A percentile compares a stretch with the other conserved stretches of the same genome.
These are phyloP conservation scores for Dynastes maya DNA, from an alignment of 2,888 invertebrate species.

Conservation along the genomic window DNA sequence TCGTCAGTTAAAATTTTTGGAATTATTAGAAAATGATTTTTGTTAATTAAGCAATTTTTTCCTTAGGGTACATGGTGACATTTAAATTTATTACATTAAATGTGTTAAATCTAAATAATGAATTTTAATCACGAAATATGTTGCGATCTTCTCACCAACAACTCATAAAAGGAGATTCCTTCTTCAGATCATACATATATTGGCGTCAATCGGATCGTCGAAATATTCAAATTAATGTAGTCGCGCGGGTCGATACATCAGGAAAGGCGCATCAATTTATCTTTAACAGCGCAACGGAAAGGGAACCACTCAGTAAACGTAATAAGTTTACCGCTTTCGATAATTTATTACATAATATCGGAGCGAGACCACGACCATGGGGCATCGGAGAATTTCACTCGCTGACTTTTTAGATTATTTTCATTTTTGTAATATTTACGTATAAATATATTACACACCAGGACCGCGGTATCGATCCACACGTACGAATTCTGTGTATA, in stretches of 20 bases:
- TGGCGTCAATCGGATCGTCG: constrained; percentile 35
- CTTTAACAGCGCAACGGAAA: constrained; percentile 42
- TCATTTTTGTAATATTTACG: constrained; percentile 44
- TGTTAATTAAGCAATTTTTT: no score
- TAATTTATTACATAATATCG: constrained; percentile 46
- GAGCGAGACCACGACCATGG: constrained; percentile 5
- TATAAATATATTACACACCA: constrained; percentile 39
- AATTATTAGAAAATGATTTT: no score
- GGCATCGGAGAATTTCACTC: constrained; percentile 24
- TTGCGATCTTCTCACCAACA: no score
- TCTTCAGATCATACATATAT: constrained; percentile 11
- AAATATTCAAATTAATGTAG: constrained; percentile 43
- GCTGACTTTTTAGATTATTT: constrained; percentile 41
- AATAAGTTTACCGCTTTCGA: constrained; percentile 41
- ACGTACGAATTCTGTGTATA: constrained; percentile 57
- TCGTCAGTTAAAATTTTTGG: no score
- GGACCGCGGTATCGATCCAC: constrained; percentile 40
- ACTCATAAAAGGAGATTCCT: no score
- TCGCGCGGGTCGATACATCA: constrained; percentile 36
- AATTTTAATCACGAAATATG: no score
- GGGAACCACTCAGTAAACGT: constrained; percentile 31
- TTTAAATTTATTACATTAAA: no score
- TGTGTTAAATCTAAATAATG: no score
- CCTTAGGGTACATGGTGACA: no score
- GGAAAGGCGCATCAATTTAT: constrained; percentile 41